Evolutionary conservation across 2,888 invertebrate species (phyloP).

Genomic region (Diachrysia chrysitis): DNA sequence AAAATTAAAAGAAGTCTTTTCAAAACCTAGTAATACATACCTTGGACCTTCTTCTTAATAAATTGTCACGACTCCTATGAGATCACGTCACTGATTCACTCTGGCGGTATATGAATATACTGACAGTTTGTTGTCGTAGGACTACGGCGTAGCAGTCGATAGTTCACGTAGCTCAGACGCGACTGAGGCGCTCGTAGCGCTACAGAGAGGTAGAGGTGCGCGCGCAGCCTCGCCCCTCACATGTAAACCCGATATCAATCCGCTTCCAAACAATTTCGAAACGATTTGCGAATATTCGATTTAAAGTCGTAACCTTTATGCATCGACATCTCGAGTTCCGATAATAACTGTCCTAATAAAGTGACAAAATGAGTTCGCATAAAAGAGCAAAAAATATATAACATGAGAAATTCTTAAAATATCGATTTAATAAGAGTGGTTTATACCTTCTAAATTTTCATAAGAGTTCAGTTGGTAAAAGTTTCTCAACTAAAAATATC

Average conservation of each 20-base stretch:
- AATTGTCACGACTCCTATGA: slow-evolving; percentile 59
- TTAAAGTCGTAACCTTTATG: slow-evolving; percentile 59
- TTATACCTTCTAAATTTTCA: neutral
- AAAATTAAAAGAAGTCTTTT: slow-evolving; percentile 13
- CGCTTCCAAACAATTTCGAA: slow-evolving; percentile 78
- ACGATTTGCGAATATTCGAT: slow-evolving; percentile 76
- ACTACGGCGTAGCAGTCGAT: slow-evolving; percentile 84
- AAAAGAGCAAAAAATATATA: slow-evolving; percentile 17
- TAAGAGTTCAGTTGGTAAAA: neutral
- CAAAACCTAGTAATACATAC: slow-evolving; percentile 52
- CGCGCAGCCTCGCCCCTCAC: slow-evolving; percentile 87
- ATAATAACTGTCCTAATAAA: slow-evolving; percentile 16
- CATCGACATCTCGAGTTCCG: slow-evolving; percentile 32
- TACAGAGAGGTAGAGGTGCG: slow-evolving; percentile 78
- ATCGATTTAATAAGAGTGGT: neutral
- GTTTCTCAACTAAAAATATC: neutral
- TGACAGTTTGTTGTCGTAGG: slow-evolving; percentile 61
- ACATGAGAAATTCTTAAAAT: neutral
- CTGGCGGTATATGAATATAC: slow-evolving; percentile 62
- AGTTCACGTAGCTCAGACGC: slow-evolving; percentile 78
- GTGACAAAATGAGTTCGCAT: slow-evolving; percentile 16
- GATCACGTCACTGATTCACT: slow-evolving; percentile 73
- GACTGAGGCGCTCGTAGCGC: slow-evolving; percentile 83
- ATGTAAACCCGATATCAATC: slow-evolving; percentile 86
- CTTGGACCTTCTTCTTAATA: slow-evolving; percentile 57